phyloP scores from a whole-genome alignment of 2,797 vertebrate genomes.

The Melanotaenia maccullochi region DNA sequence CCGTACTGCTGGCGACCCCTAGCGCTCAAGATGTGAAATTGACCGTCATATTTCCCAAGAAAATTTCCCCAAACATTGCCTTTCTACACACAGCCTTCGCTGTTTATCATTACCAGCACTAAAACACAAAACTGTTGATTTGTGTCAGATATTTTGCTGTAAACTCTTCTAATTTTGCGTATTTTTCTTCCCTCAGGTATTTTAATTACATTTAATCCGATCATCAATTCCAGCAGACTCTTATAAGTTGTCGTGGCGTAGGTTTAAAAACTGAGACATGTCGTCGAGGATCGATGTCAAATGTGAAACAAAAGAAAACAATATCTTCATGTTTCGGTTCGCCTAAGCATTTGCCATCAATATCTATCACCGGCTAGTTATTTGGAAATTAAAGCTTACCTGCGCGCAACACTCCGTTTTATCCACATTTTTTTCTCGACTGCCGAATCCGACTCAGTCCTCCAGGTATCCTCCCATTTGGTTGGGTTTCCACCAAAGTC shows the following conservation, averaged over 20 bases:
- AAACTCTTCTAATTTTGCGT: neutral
- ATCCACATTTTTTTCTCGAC: slow-evolving; percentile 86
- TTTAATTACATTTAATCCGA: neutral
- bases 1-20: slow-evolving; percentile 83
- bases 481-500: slow-evolving; percentile 78
- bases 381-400: slow-evolving; percentile 70
- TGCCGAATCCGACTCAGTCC: slow-evolving; percentile 81
- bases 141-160: neutral
- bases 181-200: neutral
- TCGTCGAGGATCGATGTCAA: slow-evolving; percentile 34
- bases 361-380: neutral
- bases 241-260: slow-evolving; percentile 73
- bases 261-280: slow-evolving; percentile 54
- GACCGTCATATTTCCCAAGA: slow-evolving; percentile 28
- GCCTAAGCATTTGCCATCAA: neutral
- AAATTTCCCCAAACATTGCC: slow-evolving; percentile 32
- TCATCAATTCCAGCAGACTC: slow-evolving; percentile 43
- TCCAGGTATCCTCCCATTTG: slow-evolving; percentile 84
- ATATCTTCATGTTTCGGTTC: neutral
- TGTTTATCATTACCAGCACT: neutral
- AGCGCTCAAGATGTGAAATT: slow-evolving; percentile 64
- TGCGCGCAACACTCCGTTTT: slow-evolving; percentile 84
- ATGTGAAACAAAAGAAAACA: slow-evolving; percentile 19
- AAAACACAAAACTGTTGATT: neutral
- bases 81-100: slow-evolving; percentile 1